Evolutionary conservation across 92 coral and sea anemone species (phyloP), one percentile per base, ranked within the genome.

Genomic region (Palythoa caribaeorum): DNA sequence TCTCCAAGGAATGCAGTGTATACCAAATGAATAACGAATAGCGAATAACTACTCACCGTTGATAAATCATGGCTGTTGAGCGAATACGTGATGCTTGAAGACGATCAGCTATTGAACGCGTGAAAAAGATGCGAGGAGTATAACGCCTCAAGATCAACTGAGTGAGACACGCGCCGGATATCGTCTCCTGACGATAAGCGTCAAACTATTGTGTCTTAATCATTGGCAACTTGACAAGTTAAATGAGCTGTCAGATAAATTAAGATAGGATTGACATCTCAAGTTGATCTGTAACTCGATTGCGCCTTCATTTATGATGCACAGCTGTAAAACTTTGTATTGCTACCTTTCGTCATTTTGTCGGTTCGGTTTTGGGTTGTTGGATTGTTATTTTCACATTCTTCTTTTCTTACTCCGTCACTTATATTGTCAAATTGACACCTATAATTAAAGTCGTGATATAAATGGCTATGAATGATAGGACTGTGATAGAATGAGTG

Each of bases 141-240:
- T 54, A 66, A 53, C 86, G 86, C 76, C 35, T 65, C 59, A 1
- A 21, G 75, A 81, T 81, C 47, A 81, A 81, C 76, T 66, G 63
- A 81, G 86, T 20, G 75, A 81, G 86, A 71, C 86, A 81, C 86
- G 86, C 86, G 86, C 75, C 86, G 47, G 86, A 68, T 16, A 66
- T 81, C 48, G 57, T 81, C 86, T 40, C 75, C 86, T 81, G 62
- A 44, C 54, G 86, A 37, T 47, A 44, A 65, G 86, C 86, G 44
- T 81, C 86, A 81, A 81, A 50, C 85, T 39, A 80, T 80, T 80
- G 74, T 80, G 85, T 63, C 39, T 15, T 40, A 50, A 81, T 69
- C 59, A 50, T 44, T 81, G 86, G 86, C 86, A 81, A 40, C 63
- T 53, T 81, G 86, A 81, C 86, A 81, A 71, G 38, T 36, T 63